Conservation (phyloP, 2,888 invertebrate genomes). For the Phasia obesa region DNA sequence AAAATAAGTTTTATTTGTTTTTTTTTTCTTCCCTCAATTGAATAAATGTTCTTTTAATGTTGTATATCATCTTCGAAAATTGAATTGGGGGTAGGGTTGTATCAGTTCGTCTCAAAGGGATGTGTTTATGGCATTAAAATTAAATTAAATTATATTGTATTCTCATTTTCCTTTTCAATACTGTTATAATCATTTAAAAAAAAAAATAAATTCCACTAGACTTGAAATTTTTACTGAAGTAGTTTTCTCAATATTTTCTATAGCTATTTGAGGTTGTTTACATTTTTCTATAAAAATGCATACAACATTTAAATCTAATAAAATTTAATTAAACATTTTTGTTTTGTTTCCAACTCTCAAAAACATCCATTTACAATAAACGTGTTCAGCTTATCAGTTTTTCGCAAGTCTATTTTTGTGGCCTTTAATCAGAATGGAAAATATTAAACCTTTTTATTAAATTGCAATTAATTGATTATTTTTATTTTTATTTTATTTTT, state of each 20-base stretch:
- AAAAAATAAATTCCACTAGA: no score
- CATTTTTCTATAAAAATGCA: no score
- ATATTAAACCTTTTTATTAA: slow-evolving; percentile 18
- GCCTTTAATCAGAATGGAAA: slow-evolving; percentile 34
- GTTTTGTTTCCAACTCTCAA: background rate
- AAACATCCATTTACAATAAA: background rate
- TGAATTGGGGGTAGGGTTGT: background rate
- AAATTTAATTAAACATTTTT: background rate
- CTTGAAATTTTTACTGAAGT: no score
- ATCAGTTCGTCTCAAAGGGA: background rate
- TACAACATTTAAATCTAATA: no score
- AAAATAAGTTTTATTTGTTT: slow-evolving; percentile 80
- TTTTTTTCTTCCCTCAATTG: slow-evolving; percentile 77
- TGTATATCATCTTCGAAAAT: slow-evolving; percentile 24
- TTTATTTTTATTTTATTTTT: no score
- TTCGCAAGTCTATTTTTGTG: slow-evolving; percentile 2
- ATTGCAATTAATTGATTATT: background rate
- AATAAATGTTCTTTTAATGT: slow-evolving; percentile 79
- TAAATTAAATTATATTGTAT: no score
- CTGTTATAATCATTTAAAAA: background rate
- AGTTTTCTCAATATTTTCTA: no score
- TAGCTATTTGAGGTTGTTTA: no score
- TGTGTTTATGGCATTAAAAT: background rate
- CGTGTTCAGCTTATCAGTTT: slow-evolving; percentile 22
- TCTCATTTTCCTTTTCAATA: background rate